phyloP scores from a whole-genome alignment of 2,797 vertebrate genomes.

The Molossus alvarezi region DNA sequence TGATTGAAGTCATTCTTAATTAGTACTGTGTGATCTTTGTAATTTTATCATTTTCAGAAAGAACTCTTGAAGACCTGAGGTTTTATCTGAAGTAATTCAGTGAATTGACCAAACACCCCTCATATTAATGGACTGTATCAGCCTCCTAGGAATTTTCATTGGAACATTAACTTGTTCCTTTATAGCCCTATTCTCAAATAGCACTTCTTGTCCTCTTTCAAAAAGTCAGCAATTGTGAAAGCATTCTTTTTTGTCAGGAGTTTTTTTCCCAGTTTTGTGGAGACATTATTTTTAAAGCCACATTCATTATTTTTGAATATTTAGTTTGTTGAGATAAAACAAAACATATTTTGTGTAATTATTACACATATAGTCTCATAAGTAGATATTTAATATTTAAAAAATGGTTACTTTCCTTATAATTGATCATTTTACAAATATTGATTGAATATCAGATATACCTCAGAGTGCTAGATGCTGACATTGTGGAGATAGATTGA shows the following conservation, averaged over 20 bases:
- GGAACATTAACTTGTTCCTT: slow-evolving; percentile 86
- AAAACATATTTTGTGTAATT: not conserved
- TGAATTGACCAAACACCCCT: slow-evolving; percentile 81
- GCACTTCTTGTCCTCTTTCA: slow-evolving; percentile 77
- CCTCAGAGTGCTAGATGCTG: not conserved
- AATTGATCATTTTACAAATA: not conserved
- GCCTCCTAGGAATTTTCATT: slow-evolving; percentile 74
- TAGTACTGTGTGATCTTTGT: not conserved
- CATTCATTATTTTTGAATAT: not conserved
- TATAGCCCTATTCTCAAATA: slow-evolving; percentile 78
- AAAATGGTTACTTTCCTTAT: not conserved
- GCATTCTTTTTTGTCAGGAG: slow-evolving; percentile 34
- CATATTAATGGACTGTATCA: slow-evolving; percentile 86
- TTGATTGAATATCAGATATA: not conserved
- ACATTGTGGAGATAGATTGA: not conserved
- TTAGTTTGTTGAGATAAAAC: not conserved
- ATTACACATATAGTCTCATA: not conserved
- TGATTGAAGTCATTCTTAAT: slow-evolving; percentile 51
- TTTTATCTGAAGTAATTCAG: slow-evolving; percentile 82
- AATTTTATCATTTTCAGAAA: slow-evolving; percentile 67
- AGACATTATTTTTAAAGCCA: slow-evolving; percentile 39
- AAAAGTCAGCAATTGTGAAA: slow-evolving; percentile 67
- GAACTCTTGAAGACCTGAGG: slow-evolving; percentile 59
- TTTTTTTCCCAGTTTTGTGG: not conserved
- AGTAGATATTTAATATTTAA: not conserved